Evolutionary conservation across 2,113 vertebrate species (phyloP).

Genomic region (Hippolais icterina): DNA sequence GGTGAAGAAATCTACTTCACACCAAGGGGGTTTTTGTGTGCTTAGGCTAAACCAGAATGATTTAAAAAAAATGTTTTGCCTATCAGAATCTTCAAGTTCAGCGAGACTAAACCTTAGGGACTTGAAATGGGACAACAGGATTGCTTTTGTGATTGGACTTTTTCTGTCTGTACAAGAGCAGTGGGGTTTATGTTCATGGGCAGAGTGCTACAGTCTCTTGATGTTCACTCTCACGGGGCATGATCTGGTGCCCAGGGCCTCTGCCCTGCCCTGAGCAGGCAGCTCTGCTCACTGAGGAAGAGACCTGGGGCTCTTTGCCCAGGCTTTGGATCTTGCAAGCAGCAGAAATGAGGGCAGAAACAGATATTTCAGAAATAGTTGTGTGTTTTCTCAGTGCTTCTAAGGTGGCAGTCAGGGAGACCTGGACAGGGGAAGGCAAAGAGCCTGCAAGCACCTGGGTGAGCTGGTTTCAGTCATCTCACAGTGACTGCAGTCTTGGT

Average conservation of each 20-base stretch:
- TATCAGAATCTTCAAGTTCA: neutral
- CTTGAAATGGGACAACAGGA: neutral
- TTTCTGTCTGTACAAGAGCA: neutral
- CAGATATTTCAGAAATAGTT: neutral
- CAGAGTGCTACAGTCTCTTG: neutral
- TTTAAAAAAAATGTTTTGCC: neutral
- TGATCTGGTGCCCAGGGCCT: neutral
- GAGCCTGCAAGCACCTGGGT: neutral
- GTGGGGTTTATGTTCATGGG: neutral
- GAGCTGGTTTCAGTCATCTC: neutral
- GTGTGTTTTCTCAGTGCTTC: neutral
- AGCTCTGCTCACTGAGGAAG: neutral
- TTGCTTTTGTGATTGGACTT: neutral
- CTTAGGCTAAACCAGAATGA: neutral
- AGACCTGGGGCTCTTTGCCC: accelerated
- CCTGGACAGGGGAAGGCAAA: neutral
- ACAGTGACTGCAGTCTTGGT: neutral
- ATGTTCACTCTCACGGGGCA: neutral
- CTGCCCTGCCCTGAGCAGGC: neutral
- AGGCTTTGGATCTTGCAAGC: neutral
- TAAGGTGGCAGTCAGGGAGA: neutral
- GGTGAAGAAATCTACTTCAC: neutral
- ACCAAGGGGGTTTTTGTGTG: neutral
- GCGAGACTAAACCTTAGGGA: neutral
- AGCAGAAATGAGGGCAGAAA: neutral